These are phyloP conservation scores for Drosophila atroscutellata DNA, from an alignment of 2,888 invertebrate species.

Conservation along the genomic window DNA sequence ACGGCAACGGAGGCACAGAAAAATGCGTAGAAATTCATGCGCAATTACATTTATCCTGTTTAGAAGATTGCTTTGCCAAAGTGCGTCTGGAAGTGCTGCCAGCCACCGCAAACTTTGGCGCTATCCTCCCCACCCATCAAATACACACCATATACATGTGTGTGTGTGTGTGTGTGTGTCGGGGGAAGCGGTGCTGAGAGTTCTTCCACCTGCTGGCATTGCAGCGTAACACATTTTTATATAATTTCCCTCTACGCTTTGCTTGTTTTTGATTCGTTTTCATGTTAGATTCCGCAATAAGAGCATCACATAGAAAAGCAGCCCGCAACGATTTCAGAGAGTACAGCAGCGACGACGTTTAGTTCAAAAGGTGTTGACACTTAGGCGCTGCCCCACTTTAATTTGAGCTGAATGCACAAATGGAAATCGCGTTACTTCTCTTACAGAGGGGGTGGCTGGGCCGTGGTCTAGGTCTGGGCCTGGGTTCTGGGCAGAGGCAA, in stretches of 20 bases:
- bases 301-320: conserved; percentile 30
- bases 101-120: conserved; percentile 51
- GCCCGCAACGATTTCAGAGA: conserved; percentile 44
- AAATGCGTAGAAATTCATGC: conserved; percentile 85
- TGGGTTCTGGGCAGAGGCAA: not conserved
- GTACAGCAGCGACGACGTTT: conserved; percentile 36
- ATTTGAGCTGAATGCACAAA: conserved; percentile 65
- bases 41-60: conserved; percentile 85
- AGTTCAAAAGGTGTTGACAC: conserved; percentile 71
- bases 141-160: not conserved
- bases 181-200: not conserved
- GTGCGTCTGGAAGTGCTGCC: conserved; percentile 78
- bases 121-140: conserved; percentile 4
- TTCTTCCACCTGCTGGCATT: conserved; percentile 56
- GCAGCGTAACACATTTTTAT: conserved; percentile 68
- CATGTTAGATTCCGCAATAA: conserved; percentile 60
- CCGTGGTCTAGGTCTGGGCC: not conserved
- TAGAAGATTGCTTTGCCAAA: conserved; percentile 83
- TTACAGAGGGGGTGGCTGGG: conserved; percentile 6
- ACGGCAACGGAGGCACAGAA: conserved; percentile 57
- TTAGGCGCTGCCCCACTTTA: conserved; percentile 75
- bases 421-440: conserved; percentile 60
- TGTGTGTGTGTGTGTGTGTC: conserved; percentile 6
- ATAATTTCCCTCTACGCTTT: conserved; percentile 75
- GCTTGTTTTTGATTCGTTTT: conserved; percentile 80